Evolutionary conservation across 2,113 vertebrate species (phyloP), one percentile per base, ranked within the genome.

Genomic region (Hystrix brachyura): DNA sequence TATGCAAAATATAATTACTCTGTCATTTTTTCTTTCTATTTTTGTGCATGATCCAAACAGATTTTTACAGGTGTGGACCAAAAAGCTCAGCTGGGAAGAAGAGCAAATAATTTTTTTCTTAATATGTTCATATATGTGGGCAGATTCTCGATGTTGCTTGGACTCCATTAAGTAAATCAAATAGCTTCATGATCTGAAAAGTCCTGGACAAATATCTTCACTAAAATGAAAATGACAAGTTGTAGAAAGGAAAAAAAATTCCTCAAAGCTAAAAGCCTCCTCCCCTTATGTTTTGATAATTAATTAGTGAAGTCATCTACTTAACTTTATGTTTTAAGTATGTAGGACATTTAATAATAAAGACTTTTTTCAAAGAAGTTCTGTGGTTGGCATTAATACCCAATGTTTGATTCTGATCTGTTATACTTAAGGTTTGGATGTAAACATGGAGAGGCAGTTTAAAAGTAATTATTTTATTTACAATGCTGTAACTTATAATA

Each of bases 1-100:
- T 80, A 87, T 92, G 38, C 14, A 89, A 96, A 94, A 95, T 46
- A 91, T 32, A 82, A 95, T 95, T 80, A 90, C 8, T 51, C 2
- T 95, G 59, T 94, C 87, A 82, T 86, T 89, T 93, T 94, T 62
- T 92, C 55, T 85, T 79, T 96, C 62, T 90, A 91, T 79, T 84
- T 95, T 43, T 93, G 74, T 89, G 17, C 48, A 53, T 60, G n/a
- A 93, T 78, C 23, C 80, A 85, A 78, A 59, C 23, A 65, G 48
- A 59, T 78, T 87, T 74, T 94, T 86, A 80, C 18, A 94, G 72
- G 67, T 93, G 5, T 43, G 83, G 51, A 88, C 21, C 67, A 60
- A 67, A 94, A 86, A 15, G 32, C 60, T 89, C 87, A 32, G 18
- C 18, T 82, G 60, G 67, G 17, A 90, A 91, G 78, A 90, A 85